Percentiles rank a stretch among this genome's conserved stretches.
Evolutionary conservation across 2,888 invertebrate species (phyloP).

Genomic region (Beris morrisii): DNA sequence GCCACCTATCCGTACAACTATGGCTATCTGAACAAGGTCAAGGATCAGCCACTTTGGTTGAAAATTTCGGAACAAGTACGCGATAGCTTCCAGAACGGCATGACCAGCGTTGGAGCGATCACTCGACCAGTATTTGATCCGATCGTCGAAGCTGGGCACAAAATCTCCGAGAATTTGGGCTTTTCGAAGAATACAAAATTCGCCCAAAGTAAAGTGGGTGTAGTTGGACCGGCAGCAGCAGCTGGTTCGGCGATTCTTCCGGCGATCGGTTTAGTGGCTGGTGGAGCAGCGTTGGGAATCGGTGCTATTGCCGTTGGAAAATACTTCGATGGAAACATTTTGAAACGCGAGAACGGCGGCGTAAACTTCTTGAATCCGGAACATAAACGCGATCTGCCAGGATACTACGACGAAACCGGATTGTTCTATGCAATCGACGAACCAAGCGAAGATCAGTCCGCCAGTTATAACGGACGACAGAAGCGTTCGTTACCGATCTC

Average conservation of each 20-base stretch:
- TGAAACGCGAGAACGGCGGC: conserved; percentile 41
- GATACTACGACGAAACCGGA: conserved; percentile 1
- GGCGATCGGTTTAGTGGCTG: conserved; percentile 75
- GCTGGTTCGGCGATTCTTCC: conserved; percentile 68
- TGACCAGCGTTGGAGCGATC: conserved; percentile 65
- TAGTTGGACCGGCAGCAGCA: conserved; percentile 59
- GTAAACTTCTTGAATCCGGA: conserved; percentile 59
- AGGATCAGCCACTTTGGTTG: conserved; percentile 70
- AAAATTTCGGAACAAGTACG: conserved; percentile 72
- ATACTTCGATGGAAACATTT: conserved; percentile 65
- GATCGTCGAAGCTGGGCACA: conserved; percentile 75
- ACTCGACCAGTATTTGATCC: conserved; percentile 65
- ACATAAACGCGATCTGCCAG: conserved; percentile 60
- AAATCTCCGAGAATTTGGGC: conserved; percentile 76
- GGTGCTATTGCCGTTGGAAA: conserved; percentile 79
- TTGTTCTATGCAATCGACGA: conserved; percentile 12
- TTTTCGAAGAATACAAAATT: conserved; percentile 59
- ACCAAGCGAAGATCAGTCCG: neutral
- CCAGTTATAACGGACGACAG: neutral
- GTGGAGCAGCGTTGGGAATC: conserved; percentile 80
- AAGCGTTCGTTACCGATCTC: conserved; percentile 15
- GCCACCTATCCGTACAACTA: conserved; percentile 65
- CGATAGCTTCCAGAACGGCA: conserved; percentile 70
- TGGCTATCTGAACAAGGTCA: conserved; percentile 62
- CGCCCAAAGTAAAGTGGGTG: conserved; percentile 68